Base-by-base conservation (phyloP, 2,113 vertebrate species). In the Lates calcarifer region DNA sequence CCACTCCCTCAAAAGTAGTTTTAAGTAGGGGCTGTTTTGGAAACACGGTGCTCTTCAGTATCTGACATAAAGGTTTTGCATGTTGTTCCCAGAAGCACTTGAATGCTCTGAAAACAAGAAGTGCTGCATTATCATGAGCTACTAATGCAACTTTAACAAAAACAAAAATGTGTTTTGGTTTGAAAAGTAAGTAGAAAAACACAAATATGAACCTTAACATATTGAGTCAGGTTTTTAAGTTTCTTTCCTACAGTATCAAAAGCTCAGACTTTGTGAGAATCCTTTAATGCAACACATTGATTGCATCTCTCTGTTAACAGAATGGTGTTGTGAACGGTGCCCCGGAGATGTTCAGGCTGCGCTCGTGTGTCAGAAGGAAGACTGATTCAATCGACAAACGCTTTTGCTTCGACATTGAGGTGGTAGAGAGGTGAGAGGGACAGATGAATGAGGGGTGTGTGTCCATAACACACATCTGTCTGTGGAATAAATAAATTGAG, bases 321-420 rank as follows among this genome's bases (percentile, higher is more conserved):
- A 99, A 97, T 1, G 96, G 96, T 4, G 94, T 98, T 51, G 91
- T 97, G 93, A 91, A 92, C 92, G 49, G 93, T 0, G 9, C 81
- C 5, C 87, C 97, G 0, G 98, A 99, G 92, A 96, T 96, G 93
- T 98, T 97, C 93, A 96, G 95, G 83, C 91, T 99, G 77, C 98
- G 97, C 85, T 97, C 97, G 6, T 99, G 98, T 75, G 97, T 99
- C 83, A 93, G 98, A 35, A 95, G 98, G 84, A 99, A 99, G 92
- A 98, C 97, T 0, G 97, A 99, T 85, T 99, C 98, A 20, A 99
- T 99, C 75, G 98, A 99, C 93, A 99, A 98, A 45, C 96, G 98
- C 37, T 99, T 99, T 95, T 99, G 98, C 92, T 99, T 99, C 0
- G 98, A 99, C 92, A 97, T 99, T 33, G 98, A 99, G 96, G 98